Evolutionary conservation across 2,113 vertebrate species (phyloP), one percentile per base, ranked within the genome.

Genomic region (Myotis brandtii): DNA sequence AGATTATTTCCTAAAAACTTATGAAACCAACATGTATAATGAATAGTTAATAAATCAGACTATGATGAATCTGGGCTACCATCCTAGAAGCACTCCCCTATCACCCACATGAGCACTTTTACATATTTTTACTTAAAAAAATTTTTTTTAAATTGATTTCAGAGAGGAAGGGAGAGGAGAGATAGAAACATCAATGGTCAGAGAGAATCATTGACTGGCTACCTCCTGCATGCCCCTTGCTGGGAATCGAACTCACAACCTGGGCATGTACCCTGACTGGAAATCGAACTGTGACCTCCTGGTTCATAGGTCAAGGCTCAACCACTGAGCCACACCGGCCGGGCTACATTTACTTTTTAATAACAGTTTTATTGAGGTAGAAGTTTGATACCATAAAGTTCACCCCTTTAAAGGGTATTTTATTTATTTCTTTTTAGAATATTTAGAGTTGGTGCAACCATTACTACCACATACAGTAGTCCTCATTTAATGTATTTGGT

Each of bases 21-120:
- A 70, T 77, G 56, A 97, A 89, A 69, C 18, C 76, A 81, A 89
- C 23, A 21, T 32, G 9, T 75, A n/a, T 88, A 11, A 50, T 93
- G 40, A 89, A 73, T 93, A 79, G 10, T 56, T 93, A 21, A 21
- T 64, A 76, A 95, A 86, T 76, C 40, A 80, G 70, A 94, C 54
- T 86, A 4, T 64, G 50, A 76, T 32, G 50, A 82, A 82, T 59
- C 32, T 72, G 27, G 37, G 17, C 17, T 43, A 9, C 75, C 83
- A 66, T 8, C 67, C 5, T n/a, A 59, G 50, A 52, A 86, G 32
- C 30, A 34, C 5, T 73, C 20, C 18, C 48, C 34, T 37, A 21
- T 30, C 9, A 32, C 30, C 81, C 34, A n/a, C 30, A n/a, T 67
- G 76, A 90, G 48, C 23, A 43, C 32, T 56, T 87, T 87, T 67